Percentiles rank a stretch among this genome's conserved stretches.
These are phyloP conservation scores for Pollenia amentaria DNA, from an alignment of 2,888 invertebrate species.

Conservation along the genomic window DNA sequence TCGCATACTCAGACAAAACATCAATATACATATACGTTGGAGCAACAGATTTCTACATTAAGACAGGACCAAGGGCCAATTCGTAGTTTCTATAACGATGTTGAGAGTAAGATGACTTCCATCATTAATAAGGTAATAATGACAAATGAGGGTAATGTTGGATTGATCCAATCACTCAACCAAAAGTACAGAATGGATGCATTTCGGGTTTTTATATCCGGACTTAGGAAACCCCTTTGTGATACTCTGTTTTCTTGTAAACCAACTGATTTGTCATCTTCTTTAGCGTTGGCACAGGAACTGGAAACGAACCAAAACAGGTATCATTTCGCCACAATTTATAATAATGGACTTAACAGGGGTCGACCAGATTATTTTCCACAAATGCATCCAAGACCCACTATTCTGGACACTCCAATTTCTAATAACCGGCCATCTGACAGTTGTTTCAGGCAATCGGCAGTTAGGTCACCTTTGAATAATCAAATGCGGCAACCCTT, in stretches of 20 bases:
- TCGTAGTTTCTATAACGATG: no score
- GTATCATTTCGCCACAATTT: slow-evolving; percentile 35
- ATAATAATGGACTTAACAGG: slow-evolving; percentile 19
- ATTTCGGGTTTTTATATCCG: slow-evolving; percentile 37
- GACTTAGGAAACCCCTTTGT: slow-evolving; percentile 18
- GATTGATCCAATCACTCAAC: slow-evolving; percentile 37
- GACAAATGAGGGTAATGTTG: slow-evolving; percentile 39
- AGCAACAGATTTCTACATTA: slow-evolving; percentile 69
- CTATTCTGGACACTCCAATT: neutral
- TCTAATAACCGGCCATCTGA: no score
- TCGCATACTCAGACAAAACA: slow-evolving; percentile 57
- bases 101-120: slow-evolving; percentile 63
- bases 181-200: slow-evolving; percentile 68
- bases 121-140: no score
- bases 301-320: slow-evolving; percentile 57
- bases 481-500: slow-evolving; percentile 9
- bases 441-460: no score
- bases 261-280: slow-evolving; percentile 57
- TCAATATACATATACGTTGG: slow-evolving; percentile 66
- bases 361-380: neutral
- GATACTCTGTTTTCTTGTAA: slow-evolving; percentile 45
- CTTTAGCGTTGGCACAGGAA: slow-evolving; percentile 57
- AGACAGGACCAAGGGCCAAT: slow-evolving; percentile 57
- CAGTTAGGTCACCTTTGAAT: neutral
- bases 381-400: slow-evolving; percentile 4